Conservation (phyloP, 2,113 vertebrate species). For the Cyprinodon variegatus region DNA sequence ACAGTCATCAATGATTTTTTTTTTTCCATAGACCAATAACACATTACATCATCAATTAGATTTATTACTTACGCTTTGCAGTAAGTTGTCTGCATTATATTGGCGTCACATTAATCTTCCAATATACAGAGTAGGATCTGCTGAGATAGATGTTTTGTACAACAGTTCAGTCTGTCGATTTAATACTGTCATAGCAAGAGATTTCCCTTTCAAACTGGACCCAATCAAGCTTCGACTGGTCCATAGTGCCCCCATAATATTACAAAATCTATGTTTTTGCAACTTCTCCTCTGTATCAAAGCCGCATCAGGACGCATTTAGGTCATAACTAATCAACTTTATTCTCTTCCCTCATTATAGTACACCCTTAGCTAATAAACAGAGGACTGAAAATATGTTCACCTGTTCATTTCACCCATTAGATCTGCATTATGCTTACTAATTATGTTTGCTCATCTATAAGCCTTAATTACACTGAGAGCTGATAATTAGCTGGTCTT, state of each 20-base stretch:
- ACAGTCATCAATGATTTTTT: slow-evolving; percentile 51
- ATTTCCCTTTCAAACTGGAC: slow-evolving; percentile 21
- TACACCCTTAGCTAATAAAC: slow-evolving; percentile 74
- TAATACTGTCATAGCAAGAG: slow-evolving; percentile 19
- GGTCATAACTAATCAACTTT: slow-evolving; percentile 81
- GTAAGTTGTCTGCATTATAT: slow-evolving; percentile 20
- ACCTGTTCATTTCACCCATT: slow-evolving; percentile 78
- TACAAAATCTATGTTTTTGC: slow-evolving; percentile 14
- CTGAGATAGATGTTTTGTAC: slow-evolving; percentile 3
- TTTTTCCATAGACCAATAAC: slow-evolving; percentile 66
- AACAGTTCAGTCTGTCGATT: slow-evolving; percentile 6
- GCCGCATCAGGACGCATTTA: slow-evolving; percentile 73
- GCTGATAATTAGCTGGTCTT: slow-evolving; percentile 75
- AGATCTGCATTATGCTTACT: slow-evolving; percentile 75
- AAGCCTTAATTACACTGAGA: slow-evolving; percentile 79
- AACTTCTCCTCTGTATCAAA: slow-evolving; percentile 45
- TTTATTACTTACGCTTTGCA: slow-evolving; percentile 37
- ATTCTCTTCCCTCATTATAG: slow-evolving; percentile 77
- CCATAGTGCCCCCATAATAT: slow-evolving; percentile 15
- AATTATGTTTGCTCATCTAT: slow-evolving; percentile 84
- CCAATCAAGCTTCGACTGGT: slow-evolving; percentile 30
- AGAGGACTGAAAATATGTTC: slow-evolving; percentile 74
- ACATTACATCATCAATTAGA: slow-evolving; percentile 48
- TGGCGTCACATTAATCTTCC: slow-evolving; percentile 34
- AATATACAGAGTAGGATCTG: background rate